Base-by-base conservation (phyloP, 2,888 invertebrate genomes). In the Parthenolecanium corni region DNA sequence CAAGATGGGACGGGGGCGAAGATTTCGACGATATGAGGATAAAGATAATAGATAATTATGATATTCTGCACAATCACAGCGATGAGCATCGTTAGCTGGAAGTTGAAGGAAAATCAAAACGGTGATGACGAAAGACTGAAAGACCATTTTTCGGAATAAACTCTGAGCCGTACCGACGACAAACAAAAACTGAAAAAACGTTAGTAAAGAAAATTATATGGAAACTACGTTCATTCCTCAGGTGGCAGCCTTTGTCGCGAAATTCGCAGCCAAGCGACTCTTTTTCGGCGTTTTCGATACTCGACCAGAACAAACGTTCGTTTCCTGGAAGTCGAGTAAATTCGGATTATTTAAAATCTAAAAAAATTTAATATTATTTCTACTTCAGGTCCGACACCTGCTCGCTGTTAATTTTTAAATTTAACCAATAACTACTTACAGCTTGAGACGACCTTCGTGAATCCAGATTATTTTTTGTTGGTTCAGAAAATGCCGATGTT, bases 241-340 rank as follows among this genome's bases (percentile, higher is more conserved):
- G n/a, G 49, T 58, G 21, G 49, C 18, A 14, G 58, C 47, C 25
- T 58, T 58, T 2, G 58, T 58, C 11, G 58, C 47, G 58, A 58
- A 58, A 58, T 58, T 58, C 1, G 58, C 58, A 2, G 58, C 58
- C 2, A 58, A 25, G 18, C 58, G 58, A 46, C 47, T 58, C 36
- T 58, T 58, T 58, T 47, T 46, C 18, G 58, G 58, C 5, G 58
- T 58, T 24, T 58, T 58, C 12, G 58, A 58, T 18, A 58, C 23
- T 20, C 58, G 44, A 18, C 58, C 58, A n/a, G 58, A 58, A 20
- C 31, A 58, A 14, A 36, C 2, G n/a, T 46, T 20, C n/a, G 31
- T 46, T 18, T 58, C 47, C 58, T 58, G 44, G 11, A 58, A 58
- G 2, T 18, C 9, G 1, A 51, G 2, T 23, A 51, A 1, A 47